Conservation (phyloP, 2,113 vertebrate genomes). For the Maccullochella peelii region DNA sequence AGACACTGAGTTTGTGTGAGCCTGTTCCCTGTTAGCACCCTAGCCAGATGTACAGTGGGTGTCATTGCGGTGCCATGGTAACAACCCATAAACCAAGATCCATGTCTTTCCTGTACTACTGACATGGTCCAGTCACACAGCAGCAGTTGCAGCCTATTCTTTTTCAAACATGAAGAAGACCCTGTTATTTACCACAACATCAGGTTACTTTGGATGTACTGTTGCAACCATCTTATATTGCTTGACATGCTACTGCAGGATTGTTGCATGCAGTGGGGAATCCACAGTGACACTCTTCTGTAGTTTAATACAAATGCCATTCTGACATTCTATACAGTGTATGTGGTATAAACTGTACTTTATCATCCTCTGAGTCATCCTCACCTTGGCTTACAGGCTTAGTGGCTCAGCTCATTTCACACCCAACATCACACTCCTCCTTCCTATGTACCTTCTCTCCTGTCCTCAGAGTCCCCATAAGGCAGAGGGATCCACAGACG, state of each 20-base stretch:
- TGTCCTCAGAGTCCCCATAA: neutral
- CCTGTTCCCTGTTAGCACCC: constrained; percentile 52
- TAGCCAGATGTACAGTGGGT: constrained; percentile 55
- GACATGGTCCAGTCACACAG: constrained; percentile 18
- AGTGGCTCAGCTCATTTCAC: constrained; percentile 48
- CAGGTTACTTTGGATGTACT: neutral
- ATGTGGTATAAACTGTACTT: neutral
- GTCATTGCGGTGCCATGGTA: constrained; percentile 57
- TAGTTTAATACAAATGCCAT: neutral
- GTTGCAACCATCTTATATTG: neutral
- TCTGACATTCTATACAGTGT: neutral
- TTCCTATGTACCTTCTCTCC: neutral
- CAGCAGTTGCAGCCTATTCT: neutral
- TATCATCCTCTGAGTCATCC: neutral
- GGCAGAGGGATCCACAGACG: neutral
- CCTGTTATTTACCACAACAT: neutral
- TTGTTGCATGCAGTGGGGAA: neutral
- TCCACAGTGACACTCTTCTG: neutral
- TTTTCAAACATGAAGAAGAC: neutral
- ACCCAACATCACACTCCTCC: constrained; percentile 27
- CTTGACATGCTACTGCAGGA: neutral
- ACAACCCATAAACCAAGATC: constrained; percentile 34
- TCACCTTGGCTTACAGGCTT: constrained; percentile 28
- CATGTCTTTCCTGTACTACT: constrained; percentile 5
- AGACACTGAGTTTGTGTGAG: constrained; percentile 26